phyloP scores from a whole-genome alignment of 2,888 invertebrate genomes.

The Megastigmus dorsalis region DNA sequence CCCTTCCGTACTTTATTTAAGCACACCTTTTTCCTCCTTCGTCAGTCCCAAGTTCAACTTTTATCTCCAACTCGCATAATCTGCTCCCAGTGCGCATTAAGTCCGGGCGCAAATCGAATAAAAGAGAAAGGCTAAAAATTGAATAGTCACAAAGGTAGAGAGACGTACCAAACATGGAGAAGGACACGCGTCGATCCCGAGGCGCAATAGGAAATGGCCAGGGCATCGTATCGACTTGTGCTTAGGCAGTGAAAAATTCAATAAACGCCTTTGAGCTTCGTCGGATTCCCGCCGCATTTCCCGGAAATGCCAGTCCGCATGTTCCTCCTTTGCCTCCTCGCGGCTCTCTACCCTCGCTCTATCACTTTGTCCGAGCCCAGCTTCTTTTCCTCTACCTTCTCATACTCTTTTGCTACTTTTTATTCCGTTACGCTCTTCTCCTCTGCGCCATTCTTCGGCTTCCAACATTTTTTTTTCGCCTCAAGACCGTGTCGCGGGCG shows the following conservation, averaged over 20 bases:
- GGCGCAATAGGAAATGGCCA: constrained; percentile 25
- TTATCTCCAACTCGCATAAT: no score
- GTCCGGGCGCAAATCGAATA: no score
- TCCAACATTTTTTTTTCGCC: no score
- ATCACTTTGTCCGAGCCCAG: neutral
- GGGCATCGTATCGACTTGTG: neutral
- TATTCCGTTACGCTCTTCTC: no score
- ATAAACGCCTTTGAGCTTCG: constrained; percentile 38
- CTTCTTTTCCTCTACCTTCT: neutral
- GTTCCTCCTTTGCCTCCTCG: neutral
- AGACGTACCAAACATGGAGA: neutral
- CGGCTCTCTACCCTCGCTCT: no score
- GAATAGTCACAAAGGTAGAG: neutral
- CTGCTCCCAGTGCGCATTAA: no score
- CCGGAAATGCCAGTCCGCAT: neutral
- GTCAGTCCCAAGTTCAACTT: no score
- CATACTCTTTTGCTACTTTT: no score
- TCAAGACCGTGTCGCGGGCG: no score
- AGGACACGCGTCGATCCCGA: neutral
- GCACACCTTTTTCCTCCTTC: no score
- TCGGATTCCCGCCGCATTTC: neutral
- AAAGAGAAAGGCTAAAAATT: neutral
- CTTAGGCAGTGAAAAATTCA: constrained; percentile 7
- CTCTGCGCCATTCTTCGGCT: no score
- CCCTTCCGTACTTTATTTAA: no score